Conservation (phyloP, 2,888 invertebrate genomes). For the Embidobia sp. region DNA sequence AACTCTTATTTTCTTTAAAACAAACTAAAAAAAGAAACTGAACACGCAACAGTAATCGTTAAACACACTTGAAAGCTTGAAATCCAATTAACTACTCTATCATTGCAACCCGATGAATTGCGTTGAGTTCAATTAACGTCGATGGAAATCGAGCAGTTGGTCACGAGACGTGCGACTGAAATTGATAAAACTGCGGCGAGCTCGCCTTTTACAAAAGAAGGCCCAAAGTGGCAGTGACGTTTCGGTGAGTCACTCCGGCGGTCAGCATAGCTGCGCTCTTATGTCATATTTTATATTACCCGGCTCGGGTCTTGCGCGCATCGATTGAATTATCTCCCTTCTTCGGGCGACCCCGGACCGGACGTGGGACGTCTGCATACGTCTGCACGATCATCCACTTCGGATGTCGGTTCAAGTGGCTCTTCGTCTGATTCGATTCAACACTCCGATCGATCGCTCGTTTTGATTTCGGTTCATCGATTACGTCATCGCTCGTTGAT, state of each 20-base stretch:
- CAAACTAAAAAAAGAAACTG: too few species aligned
- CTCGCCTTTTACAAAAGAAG: slow-evolving; percentile 14
- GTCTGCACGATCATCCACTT: slow-evolving; percentile 28
- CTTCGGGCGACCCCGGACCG: slow-evolving; percentile 13
- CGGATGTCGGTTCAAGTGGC: too few species aligned
- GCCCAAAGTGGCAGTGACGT: slow-evolving; percentile 37
- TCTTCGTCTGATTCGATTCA: too few species aligned
- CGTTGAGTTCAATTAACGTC: too few species aligned
- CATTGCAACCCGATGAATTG: too few species aligned
- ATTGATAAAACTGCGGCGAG: slow-evolving; percentile 7
- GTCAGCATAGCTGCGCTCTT: slow-evolving; percentile 49
- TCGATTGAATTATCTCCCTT: slow-evolving; percentile 32
- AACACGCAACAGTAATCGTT: too few species aligned
- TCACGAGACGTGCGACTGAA: background rate
- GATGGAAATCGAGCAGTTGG: too few species aligned
- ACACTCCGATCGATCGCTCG: background rate
- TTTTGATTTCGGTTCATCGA: background rate
- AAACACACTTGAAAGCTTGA: too few species aligned
- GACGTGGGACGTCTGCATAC: slow-evolving; percentile 12
- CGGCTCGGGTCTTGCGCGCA: slow-evolving; percentile 10
- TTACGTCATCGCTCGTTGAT: too few species aligned
- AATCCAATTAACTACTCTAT: too few species aligned
- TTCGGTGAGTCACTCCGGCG: slow-evolving; percentile 30
- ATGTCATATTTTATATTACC: slow-evolving; percentile 47
- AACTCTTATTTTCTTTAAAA: too few species aligned